These are phyloP conservation scores for Thyatira batis DNA, from an alignment of 2,888 invertebrate species.

Conservation along the genomic window DNA sequence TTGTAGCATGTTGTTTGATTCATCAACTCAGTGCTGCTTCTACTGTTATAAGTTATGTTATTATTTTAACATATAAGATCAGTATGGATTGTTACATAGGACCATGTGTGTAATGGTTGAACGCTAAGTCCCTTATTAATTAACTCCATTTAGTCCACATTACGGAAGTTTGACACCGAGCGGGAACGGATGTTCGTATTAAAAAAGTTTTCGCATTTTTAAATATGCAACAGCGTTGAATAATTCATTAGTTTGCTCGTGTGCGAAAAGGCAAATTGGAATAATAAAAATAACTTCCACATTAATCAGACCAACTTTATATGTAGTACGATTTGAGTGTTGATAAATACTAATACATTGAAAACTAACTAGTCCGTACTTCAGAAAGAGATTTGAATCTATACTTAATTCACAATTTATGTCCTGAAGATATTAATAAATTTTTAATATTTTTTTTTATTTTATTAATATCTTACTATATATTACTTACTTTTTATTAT, in stretches of 20 bases:
- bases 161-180: conserved; percentile 39
- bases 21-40: no score
- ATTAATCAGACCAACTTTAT: neutral
- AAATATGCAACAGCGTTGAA: conserved; percentile 47
- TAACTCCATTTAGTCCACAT: conserved; percentile 40
- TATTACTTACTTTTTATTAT: no score
- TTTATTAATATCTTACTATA: no score
- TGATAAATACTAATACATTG: no score
- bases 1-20: no score
- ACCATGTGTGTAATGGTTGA: neutral
- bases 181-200: conserved; percentile 38
- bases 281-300: conserved; percentile 34
- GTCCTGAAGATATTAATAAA: no score
- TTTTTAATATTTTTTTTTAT: no score
- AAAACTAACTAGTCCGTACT: no score
- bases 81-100: neutral
- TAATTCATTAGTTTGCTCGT: conserved; percentile 40
- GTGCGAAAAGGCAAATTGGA: conserved; percentile 35
- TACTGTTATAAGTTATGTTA: no score
- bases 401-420: no score
- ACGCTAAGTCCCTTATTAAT: conserved; percentile 13
- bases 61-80: no score
- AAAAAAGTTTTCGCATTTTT: conserved; percentile 43
- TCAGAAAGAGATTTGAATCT: no score
- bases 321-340: neutral